Evolutionary conservation across 2,797 vertebrate species (phyloP).

Genomic region (Acanthurus tractus): DNA sequence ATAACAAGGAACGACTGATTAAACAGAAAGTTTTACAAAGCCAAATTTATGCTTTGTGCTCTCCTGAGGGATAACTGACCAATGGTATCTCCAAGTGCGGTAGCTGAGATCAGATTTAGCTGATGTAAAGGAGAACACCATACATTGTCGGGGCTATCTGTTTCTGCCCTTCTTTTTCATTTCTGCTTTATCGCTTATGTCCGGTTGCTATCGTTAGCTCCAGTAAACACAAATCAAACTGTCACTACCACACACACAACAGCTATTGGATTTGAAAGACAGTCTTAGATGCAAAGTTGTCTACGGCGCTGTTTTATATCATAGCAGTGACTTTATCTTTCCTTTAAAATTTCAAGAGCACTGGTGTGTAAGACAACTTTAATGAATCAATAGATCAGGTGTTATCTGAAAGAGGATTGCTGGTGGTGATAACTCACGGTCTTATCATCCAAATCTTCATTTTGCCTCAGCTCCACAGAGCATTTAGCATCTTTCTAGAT

Average conservation of each 20-base stretch:
- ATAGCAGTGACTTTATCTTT: no score
- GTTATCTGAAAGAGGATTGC: not conserved
- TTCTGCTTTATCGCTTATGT: not conserved
- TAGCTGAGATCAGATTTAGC: constrained; percentile 1
- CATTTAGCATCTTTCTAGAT: not conserved
- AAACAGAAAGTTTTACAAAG: constrained; percentile 30
- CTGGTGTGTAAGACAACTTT: not conserved
- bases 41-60: constrained; percentile 23
- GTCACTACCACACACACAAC: not conserved
- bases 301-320: not conserved
- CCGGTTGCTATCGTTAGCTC: not conserved
- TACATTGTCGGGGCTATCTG: constrained; percentile 7
- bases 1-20: constrained; percentile 34
- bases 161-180: not conserved
- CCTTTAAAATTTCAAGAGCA: no score
- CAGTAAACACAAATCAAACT: not conserved
- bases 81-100: not conserved
- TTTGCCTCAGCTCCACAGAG: not conserved
- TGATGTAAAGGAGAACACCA: not conserved
- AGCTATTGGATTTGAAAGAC: not conserved
- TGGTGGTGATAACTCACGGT: not conserved
- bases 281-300: not conserved
- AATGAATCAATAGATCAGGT: not conserved
- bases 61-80: constrained; percentile 12
- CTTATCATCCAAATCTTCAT: no score